Evolutionary conservation across 2,888 invertebrate species (phyloP).

Genomic region (Muscina levida): DNA sequence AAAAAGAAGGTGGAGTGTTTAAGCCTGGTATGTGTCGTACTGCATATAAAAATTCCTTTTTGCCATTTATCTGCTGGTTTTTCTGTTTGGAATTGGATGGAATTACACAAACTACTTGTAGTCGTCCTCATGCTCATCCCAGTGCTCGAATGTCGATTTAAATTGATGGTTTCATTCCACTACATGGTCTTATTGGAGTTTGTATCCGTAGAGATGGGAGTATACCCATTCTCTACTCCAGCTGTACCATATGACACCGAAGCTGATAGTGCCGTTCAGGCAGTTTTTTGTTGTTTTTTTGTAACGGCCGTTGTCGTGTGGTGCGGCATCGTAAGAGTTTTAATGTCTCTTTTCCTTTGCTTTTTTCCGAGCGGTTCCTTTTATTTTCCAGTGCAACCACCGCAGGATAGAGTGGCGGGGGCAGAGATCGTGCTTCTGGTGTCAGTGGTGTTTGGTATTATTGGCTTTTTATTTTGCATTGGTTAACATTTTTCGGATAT

Average conservation of each 20-base stretch:
- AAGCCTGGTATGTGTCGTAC: constrained; percentile 23
- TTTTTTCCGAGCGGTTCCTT: constrained; percentile 18
- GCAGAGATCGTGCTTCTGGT: constrained; percentile 1
- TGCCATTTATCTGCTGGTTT: constrained; percentile 25
- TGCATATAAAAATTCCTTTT: constrained; percentile 39
- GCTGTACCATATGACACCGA: constrained; percentile 31
- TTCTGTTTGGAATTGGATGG: constrained; percentile 39
- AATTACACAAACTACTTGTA: constrained; percentile 40
- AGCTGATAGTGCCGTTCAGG: constrained; percentile 34
- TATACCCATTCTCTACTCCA: constrained; percentile 5
- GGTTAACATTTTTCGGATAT: constrained; percentile 59
- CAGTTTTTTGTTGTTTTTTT: constrained; percentile 3
- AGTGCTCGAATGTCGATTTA: constrained; percentile 48
- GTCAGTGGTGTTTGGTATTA: constrained; percentile 29
- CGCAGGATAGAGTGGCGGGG: background rate
- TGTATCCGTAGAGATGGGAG: background rate
- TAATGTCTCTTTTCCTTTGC: constrained; percentile 41
- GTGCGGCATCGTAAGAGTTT: constrained; percentile 32
- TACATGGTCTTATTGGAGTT: constrained; percentile 21
- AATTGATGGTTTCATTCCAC: constrained; percentile 44
- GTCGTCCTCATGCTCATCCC: background rate
- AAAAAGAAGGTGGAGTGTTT: background rate
- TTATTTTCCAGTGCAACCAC: background rate
- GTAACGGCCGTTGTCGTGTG: constrained; percentile 1
- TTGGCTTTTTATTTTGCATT: constrained; percentile 47